Evolutionary conservation across 2,113 vertebrate species (phyloP), one percentile per base, ranked within the genome.

Genomic region (Calyptommatus sinebrachiatus): DNA sequence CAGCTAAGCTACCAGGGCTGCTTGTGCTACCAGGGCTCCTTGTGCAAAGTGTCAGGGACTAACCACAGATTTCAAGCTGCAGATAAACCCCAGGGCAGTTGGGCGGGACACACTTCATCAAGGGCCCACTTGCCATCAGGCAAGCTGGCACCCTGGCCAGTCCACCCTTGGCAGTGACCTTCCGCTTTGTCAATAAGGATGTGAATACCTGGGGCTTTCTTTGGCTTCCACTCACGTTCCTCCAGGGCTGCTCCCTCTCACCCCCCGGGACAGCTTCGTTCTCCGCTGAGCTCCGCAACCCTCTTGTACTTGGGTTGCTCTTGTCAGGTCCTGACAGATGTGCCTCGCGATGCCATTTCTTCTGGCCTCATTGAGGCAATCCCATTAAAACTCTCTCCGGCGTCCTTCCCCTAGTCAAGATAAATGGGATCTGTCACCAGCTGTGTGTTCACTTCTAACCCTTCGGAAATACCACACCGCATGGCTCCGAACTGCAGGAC

Each of bases 401-500:
- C 75, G 87, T 89, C 78, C 50, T 77, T 76, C 35, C 79, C 72
- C 53, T 21, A 22, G 0, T 84, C 14, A 81, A 92, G 91, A 92
- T 91, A 84, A 91, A 92, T 91, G 91, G 89, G 86, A 86, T 86
- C 91, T 92, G 91, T 92, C 90, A 91, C 77, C 87, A 83, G 89
- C 84, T 89, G 86, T 90, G 91, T 92, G 90, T 92, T 92, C 90
- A 90, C 89, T 84, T 87, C 90, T 91, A 90, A 92, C 90, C 65
- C 91, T 92, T 91, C 90, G 90, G 91, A 91, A 91, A 91, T 90
- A 86, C 90, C 90, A 87, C 35, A 46, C 50, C 62, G 65, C 73
- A 65, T 87, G 73, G 77, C 65, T 85, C 87, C 70, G 79, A 81
- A 81, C 73, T 70, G 72, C 41, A 28, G 84, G 85, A 35, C 60